Evolutionary conservation across 2,797 vertebrate genomes (phyloP).

Genomic region (Syngnathus acus): DNA sequence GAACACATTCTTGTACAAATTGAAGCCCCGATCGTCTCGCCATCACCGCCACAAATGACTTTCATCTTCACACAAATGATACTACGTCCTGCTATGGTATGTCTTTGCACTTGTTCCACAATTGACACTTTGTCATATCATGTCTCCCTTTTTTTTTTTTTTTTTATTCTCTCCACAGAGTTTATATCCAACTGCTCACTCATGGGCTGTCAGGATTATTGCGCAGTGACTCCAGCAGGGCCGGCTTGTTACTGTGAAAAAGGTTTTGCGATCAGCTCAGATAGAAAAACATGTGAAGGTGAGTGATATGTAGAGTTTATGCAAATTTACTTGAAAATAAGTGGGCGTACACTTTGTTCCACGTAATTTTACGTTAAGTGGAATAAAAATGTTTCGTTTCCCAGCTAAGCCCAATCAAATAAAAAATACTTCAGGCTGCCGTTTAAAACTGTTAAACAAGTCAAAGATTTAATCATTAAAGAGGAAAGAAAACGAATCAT

Average conservation of each 20-base stretch:
- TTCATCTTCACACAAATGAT: neutral
- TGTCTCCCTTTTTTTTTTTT: neutral
- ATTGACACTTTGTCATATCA: neutral
- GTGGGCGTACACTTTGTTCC: neutral
- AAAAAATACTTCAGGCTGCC: neutral
- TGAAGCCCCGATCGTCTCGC: neutral
- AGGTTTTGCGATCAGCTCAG: constrained; percentile 81
- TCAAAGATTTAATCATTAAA: neutral
- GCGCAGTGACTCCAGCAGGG: constrained; percentile 76
- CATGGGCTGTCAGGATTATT: constrained; percentile 79
- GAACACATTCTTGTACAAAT: neutral
- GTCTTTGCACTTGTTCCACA: neutral
- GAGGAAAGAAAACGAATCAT: neutral
- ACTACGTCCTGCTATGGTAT: neutral
- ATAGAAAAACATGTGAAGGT: constrained; percentile 90
- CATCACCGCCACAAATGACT: neutral
- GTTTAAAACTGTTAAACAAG: neutral
- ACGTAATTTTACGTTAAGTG: neutral
- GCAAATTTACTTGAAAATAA: neutral
- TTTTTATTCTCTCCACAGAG: constrained; percentile 57
- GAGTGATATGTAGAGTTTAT: constrained; percentile 19
- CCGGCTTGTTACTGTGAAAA: constrained; percentile 85
- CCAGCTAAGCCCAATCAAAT: neutral
- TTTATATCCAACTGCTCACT: constrained; percentile 77
- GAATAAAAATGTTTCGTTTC: neutral